A percentile compares a stretch with the other conserved stretches of the same genome.
Evolutionary conservation across 2,113 vertebrate species (phyloP).

Genomic region (Tinamus guttatus): DNA sequence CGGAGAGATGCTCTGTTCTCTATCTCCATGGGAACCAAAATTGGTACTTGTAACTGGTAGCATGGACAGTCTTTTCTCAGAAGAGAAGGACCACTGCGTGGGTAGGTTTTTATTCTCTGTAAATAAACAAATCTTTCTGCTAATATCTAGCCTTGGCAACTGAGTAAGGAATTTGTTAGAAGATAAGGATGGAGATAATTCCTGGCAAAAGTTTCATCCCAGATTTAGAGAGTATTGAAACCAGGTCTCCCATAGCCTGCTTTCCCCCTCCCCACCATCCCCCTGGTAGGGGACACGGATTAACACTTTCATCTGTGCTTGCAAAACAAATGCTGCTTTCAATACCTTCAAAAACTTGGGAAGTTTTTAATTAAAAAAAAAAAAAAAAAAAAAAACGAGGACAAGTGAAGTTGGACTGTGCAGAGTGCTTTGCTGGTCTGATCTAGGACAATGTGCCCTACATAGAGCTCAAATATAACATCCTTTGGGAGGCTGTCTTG

Average conservation of each 20-base stretch:
- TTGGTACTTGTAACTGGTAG: conserved; percentile 33
- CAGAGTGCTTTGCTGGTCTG: conserved; percentile 55
- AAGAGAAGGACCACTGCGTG: conserved; percentile 34
- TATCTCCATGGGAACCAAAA: conserved; percentile 66
- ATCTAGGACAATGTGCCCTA: conserved; percentile 73
- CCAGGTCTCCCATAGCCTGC: background rate
- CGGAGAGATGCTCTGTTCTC: background rate
- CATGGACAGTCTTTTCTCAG: conserved; percentile 34
- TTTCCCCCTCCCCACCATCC: background rate
- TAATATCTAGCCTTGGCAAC: conserved; percentile 5
- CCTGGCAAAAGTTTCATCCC: conserved; percentile 14
- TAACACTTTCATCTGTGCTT: background rate
- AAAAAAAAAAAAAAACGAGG: conserved; percentile 30
- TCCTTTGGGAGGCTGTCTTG: conserved; percentile 44
- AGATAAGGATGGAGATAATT: background rate
- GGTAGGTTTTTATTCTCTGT: conserved; percentile 13
- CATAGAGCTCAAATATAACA: conserved; percentile 70
- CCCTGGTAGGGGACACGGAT: background rate
- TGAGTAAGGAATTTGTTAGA: background rate
- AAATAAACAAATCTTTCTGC: conserved; percentile 42
- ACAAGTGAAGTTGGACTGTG: conserved; percentile 45
- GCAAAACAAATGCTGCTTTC: conserved; percentile 51
- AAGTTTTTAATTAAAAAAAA: conserved; percentile 71
- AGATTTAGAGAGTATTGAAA: background rate
- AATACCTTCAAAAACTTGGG: conserved; percentile 15